Evolutionary conservation across 35 echinoderm and acorn worm genomes (phyloP).

Genomic region (Ophiothrix spiculata): DNA sequence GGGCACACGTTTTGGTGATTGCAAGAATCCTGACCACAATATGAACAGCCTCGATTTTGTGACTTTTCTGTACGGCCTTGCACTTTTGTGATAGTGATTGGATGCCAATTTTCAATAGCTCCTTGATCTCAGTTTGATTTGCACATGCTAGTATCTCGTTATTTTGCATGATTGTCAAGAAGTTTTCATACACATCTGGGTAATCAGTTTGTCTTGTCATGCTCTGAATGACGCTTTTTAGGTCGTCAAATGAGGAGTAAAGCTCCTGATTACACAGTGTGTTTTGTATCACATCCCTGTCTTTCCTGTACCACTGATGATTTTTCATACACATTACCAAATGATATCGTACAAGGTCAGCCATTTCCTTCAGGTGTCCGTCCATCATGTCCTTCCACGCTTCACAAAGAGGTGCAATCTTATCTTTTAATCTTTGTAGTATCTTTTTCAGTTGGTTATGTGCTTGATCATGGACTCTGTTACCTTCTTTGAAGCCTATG

Average conservation of each 20-base stretch:
- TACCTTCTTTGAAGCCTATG: neutral
- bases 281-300: neutral
- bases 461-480: neutral
- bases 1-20: neutral
- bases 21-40: neutral
- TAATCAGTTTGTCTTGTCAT: neutral
- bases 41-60: neutral
- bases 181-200: neutral
- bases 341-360: neutral
- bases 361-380: neutral
- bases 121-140: neutral
- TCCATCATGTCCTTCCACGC: neutral
- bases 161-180: neutral
- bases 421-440: neutral
- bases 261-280: neutral
- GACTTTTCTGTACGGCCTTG: neutral
- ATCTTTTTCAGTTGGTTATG: neutral
- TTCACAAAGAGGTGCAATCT: neutral
- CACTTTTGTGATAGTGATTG: neutral
- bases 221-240: neutral
- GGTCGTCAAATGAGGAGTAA: neutral
- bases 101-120: neutral
- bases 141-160: neutral
- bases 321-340: neutral
- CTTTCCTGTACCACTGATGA: neutral